These are phyloP conservation scores for Carpatolechia fugitivella DNA, from an alignment of 2,888 invertebrate genomes.

Conservation along the genomic window DNA sequence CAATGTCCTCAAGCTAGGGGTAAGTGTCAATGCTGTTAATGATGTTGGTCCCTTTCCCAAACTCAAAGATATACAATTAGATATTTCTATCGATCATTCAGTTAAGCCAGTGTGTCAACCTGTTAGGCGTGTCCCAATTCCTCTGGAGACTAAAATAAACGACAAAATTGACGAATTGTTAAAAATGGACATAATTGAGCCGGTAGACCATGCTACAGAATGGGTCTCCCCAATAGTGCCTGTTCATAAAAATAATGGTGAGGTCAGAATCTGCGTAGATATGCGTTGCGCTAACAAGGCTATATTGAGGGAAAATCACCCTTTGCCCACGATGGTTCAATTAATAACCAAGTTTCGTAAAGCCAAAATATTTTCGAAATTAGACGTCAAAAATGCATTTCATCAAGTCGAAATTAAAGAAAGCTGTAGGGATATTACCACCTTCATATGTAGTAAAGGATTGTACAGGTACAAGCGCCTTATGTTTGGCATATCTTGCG, in stretches of 20 bases:
- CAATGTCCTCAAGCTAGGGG: slow-evolving; percentile 19
- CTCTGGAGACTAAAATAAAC: slow-evolving; percentile 21
- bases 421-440: slow-evolving; percentile 24
- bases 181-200: slow-evolving; percentile 21
- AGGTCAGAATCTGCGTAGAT: slow-evolving; percentile 18
- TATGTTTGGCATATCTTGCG: slow-evolving; percentile 44
- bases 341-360: slow-evolving; percentile 30
- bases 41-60: slow-evolving; percentile 19
- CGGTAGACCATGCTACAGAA: slow-evolving; percentile 14
- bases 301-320: slow-evolving; percentile 21
- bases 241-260: slow-evolving; percentile 12
- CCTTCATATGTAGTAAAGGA: slow-evolving; percentile 24
- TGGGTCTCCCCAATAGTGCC: slow-evolving; percentile 18
- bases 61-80: slow-evolving; percentile 17
- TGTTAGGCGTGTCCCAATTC: slow-evolving; percentile 19
- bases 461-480: slow-evolving; percentile 40
- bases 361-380: slow-evolving; percentile 20
- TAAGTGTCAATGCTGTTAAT: slow-evolving; percentile 12
- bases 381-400: slow-evolving; percentile 26
- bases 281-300: slow-evolving; percentile 20
- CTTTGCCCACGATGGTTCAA: slow-evolving; percentile 25
- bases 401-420: no score
- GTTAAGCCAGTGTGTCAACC: slow-evolving; percentile 21
- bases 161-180: no score
- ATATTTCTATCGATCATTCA: slow-evolving; percentile 18